Evolutionary conservation across 2,113 vertebrate genomes (phyloP).

Genomic region (Anarrhichthys ocellatus): DNA sequence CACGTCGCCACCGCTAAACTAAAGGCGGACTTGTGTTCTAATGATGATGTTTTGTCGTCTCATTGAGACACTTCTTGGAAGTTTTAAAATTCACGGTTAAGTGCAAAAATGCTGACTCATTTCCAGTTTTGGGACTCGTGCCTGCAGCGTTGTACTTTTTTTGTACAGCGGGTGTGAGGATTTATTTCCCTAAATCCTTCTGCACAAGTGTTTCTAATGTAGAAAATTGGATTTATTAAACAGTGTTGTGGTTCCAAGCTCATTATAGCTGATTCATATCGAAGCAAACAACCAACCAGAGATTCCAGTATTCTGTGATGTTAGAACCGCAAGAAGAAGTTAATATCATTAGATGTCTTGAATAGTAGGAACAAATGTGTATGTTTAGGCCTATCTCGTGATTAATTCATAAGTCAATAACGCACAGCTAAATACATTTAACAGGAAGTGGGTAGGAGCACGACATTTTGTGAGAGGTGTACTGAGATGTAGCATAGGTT

Average conservation of each 20-base stretch:
- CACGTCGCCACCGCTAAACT: neutral
- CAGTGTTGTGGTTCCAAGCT: neutral
- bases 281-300: neutral
- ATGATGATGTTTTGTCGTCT: neutral
- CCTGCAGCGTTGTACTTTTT: neutral
- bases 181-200: neutral
- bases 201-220: neutral
- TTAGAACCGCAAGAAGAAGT: neutral
- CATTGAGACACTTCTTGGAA: neutral
- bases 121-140: neutral
- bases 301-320: neutral
- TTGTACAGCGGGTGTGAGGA: neutral
- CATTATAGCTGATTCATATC: neutral
- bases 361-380: neutral
- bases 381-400: too few relatives aligned
- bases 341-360: neutral
- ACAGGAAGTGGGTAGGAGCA: neutral
- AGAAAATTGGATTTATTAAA: neutral
- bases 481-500: neutral
- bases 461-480: neutral
- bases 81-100: neutral
- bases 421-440: neutral
- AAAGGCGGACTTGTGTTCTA: neutral
- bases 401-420: neutral
- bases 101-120: too few relatives aligned